Evolutionary conservation across 1,140 invertebrate genomes (phyloP), one percentile per base, ranked within the genome.

Genomic region (Drosophila setifemur): DNA sequence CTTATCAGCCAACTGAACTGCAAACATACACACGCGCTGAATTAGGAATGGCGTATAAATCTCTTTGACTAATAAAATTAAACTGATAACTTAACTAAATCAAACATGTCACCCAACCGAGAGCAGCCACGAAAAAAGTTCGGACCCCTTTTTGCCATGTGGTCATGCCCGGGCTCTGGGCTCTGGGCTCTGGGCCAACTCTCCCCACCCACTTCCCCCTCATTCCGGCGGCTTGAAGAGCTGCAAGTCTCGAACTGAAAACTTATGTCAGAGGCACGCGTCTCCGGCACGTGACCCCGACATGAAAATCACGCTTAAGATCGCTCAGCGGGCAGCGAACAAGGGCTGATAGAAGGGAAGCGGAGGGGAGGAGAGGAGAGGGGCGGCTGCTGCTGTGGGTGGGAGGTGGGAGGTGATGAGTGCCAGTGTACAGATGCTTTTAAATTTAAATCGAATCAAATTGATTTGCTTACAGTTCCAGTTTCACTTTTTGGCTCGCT

Each of bases 371-470:
- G 21, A 3, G 21, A 2, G 21, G 21, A 5, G 21, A 23, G 5
- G 21, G 21, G 21, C 2, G 2, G 2, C 9, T 4, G 29, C 33
- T 16, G 16, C 16, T 2, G 4, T 21, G 44, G 37, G 26, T 2
- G 25, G 12, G 7, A 23, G 29, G 43, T n/a, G 25, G 42, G 23
- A 28, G 58, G 48, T 31, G 33, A 31, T 44, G 58, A 48, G 12
- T 40, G 42, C 16, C 23, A 28, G 61, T 68, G 68, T 63, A 28
- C 79, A 85, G 81, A 79, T 86, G 79, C 79, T 85, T 83, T 85
- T 85, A 85, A 85, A 85, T 86, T 87, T 86, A 86, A 86, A 86
- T 86, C 81, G 81, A 86, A 86, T 86, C 82, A 86, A 86, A 86
- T 86, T 86, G 81, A 86, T 86, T 86, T 86, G 72, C 75, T 71